A percentile compares a stretch with the other conserved stretches of the same genome.
phyloP scores from a whole-genome alignment of 2,113 vertebrate genomes.

The Nasalis larvatus region DNA sequence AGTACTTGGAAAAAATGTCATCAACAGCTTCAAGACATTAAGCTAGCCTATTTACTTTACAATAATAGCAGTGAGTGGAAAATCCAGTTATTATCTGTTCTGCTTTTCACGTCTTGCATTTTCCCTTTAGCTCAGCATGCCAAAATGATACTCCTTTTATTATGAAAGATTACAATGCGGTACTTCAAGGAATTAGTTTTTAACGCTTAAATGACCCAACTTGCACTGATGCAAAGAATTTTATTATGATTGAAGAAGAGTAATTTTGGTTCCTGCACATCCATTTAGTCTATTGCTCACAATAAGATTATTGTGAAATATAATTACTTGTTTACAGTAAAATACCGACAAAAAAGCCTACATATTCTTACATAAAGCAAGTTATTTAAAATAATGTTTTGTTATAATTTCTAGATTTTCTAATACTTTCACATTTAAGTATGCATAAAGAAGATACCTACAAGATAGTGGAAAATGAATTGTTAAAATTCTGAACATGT shows the following conservation, averaged over 20 bases:
- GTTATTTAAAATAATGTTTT: background rate
- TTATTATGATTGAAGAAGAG: conserved; percentile 29
- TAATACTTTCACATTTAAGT: background rate
- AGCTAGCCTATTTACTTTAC: background rate
- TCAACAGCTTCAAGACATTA: conserved; percentile 49
- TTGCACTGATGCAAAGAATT: conserved; percentile 14
- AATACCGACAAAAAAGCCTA: background rate
- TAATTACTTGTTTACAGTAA: conserved; percentile 35
- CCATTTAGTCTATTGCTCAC: background rate
- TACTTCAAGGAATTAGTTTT: conserved; percentile 53
- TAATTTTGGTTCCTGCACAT: background rate
- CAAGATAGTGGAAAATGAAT: background rate
- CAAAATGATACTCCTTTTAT: conserved; percentile 17
- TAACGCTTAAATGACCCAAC: background rate
- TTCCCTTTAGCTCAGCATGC: background rate
- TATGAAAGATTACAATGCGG: conserved; percentile 24
- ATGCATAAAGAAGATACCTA: background rate
- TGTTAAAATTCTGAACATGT: background rate
- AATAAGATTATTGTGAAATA: background rate
- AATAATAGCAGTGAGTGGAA: conserved; percentile 19
- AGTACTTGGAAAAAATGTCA: conserved; percentile 54
- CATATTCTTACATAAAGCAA: background rate
- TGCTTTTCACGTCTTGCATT: background rate
- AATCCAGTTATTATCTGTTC: conserved; percentile 1
- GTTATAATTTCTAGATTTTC: background rate